These are phyloP conservation scores for Tinea trinotella DNA, from an alignment of 2,888 invertebrate genomes.

Conservation along the genomic window DNA sequence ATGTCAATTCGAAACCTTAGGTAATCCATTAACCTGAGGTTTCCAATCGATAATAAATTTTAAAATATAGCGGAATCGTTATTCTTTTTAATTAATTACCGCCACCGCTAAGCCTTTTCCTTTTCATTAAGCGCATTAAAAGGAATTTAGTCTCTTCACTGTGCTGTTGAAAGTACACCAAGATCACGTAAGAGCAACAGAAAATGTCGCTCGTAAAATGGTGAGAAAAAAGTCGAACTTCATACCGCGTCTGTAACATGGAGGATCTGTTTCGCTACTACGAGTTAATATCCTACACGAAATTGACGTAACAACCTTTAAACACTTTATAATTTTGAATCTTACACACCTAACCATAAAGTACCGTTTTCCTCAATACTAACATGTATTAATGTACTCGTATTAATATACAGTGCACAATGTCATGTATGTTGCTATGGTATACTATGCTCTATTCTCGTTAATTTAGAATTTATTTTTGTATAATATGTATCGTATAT, in stretches of 20 bases:
- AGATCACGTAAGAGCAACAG: constrained; percentile 6
- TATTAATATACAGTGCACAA: too few species aligned
- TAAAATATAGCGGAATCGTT: neutral
- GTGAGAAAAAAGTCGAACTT: constrained; percentile 11
- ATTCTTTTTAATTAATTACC: neutral
- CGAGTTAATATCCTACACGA: too few species aligned
- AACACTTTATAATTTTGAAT: too few species aligned
- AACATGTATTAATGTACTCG: too few species aligned
- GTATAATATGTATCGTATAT: too few species aligned
- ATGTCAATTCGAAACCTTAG: too few species aligned
- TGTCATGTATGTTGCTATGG: too few species aligned
- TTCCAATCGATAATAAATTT: neutral
- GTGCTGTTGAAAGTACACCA: constrained; percentile 11
- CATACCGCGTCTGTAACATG: constrained; percentile 1
- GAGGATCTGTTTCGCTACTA: constrained; percentile 13
- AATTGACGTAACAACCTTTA: too few species aligned
- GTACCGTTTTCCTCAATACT: too few species aligned
- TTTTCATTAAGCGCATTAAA: neutral
- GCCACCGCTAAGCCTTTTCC: neutral
- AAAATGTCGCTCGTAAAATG: constrained; percentile 12
- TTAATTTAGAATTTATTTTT: too few species aligned
- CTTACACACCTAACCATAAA: too few species aligned
- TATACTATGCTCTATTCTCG: too few species aligned
- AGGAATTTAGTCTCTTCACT: neutral
- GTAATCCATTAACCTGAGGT: neutral